Percentiles rank a stretch among this genome's conserved stretches.
These are phyloP conservation scores for Eunapius fragilis DNA, from an alignment of 37 sponge, comb jelly and placozoan species.

Conservation along the genomic window DNA sequence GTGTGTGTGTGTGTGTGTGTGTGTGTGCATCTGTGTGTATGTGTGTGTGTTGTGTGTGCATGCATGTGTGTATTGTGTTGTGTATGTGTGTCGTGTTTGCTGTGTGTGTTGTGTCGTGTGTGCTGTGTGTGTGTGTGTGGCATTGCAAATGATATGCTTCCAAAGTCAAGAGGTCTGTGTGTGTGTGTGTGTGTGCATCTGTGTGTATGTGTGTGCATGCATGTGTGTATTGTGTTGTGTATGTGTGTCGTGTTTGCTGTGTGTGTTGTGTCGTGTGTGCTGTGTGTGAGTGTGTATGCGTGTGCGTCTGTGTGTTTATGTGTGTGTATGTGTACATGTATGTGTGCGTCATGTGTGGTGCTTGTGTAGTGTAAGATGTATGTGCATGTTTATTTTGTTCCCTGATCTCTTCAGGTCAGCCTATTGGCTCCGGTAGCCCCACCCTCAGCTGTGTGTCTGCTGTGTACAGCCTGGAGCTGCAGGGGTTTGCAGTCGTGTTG, in stretches of 20 bases:
- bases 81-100: not conserved
- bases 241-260: too few species aligned
- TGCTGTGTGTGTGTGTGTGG: too few species aligned
- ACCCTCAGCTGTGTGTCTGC: not conserved
- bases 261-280: too few species aligned
- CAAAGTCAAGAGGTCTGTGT: too few species aligned
- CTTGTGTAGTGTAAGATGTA: too few species aligned
- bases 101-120: too few species aligned
- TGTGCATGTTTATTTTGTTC: not conserved
- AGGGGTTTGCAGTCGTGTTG: slow-evolving; percentile 60
- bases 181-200: too few species aligned
- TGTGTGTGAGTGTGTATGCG: not conserved
- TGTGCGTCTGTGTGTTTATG: not conserved
- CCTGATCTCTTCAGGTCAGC: slow-evolving; percentile 13
- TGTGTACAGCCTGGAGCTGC: slow-evolving; percentile 37
- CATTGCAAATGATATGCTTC: too few species aligned
- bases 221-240: not conserved
- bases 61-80: not conserved
- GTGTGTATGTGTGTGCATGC: not conserved
- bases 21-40: not conserved
- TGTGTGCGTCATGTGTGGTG: too few species aligned
- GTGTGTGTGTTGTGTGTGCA: not conserved
- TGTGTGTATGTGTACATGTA: too few species aligned
- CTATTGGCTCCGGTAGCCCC: not conserved
- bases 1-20: not conserved